Conservation (phyloP, 2,113 vertebrate species). For the Psilopsiagon aurifrons region DNA sequence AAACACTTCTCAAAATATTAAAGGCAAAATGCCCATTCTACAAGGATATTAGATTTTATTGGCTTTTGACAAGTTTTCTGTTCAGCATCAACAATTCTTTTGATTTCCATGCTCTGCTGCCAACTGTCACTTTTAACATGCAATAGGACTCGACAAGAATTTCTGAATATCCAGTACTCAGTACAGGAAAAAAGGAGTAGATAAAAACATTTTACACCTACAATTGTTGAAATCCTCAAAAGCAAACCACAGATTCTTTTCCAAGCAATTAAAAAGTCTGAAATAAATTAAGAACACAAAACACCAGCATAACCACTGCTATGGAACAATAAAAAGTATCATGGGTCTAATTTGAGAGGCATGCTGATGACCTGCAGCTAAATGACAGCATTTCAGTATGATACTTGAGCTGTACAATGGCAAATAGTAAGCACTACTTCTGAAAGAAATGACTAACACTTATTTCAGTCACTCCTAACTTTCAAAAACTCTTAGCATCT, state of each 20-base stretch:
- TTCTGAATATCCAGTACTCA: neutral
- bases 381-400: slow-evolving; percentile 2
- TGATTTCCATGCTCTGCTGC: neutral
- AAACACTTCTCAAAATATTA: neutral
- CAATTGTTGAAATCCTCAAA: neutral
- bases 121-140: neutral
- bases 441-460: neutral
- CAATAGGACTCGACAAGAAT: neutral
- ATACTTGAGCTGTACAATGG: neutral
- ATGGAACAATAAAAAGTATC: neutral
- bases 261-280: neutral
- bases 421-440: neutral
- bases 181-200: neutral
- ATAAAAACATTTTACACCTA: neutral
- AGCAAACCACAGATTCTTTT: neutral
- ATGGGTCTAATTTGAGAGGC: neutral
- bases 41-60: neutral
- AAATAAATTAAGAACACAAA: neutral
- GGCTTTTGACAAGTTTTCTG: neutral
- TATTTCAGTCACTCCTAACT: neutral
- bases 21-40: neutral
- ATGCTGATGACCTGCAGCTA: neutral
- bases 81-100: neutral
- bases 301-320: neutral
- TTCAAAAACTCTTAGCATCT: neutral